Percentiles rank a stretch among this genome's conserved stretches.
These are phyloP conservation scores for Pammene fasciana DNA, from an alignment of 2,888 invertebrate species.

Conservation along the genomic window DNA sequence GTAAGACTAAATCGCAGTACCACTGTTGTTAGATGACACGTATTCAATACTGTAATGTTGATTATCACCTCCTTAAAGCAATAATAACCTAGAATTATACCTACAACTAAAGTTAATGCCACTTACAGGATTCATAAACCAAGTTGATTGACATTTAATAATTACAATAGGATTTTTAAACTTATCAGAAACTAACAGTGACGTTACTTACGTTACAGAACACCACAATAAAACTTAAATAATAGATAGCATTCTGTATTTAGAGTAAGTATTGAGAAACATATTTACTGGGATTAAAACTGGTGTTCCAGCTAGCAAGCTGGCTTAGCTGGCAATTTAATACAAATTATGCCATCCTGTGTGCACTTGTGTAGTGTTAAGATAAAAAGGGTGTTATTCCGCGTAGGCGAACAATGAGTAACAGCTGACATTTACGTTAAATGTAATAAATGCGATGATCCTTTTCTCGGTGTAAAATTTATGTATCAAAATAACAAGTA, in stretches of 20 bases:
- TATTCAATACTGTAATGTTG: conserved; percentile 33
- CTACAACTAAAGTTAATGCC: conserved; percentile 41
- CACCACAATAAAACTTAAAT: conserved; percentile 12
- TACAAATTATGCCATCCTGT: no score
- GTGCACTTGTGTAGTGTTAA: no score
- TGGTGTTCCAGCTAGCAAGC: not conserved
- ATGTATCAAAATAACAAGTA: no score
- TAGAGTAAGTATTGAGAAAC: conserved; percentile 32
- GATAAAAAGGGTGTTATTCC: no score
- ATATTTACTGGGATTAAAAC: conserved; percentile 3
- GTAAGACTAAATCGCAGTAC: conserved; percentile 30
- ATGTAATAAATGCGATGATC: no score
- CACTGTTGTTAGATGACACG: conserved; percentile 37
- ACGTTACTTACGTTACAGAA: conserved; percentile 4
- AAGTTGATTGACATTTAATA: conserved; percentile 40
- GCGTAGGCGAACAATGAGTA: no score
- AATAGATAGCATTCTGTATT: conserved; percentile 12
- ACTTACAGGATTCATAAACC: conserved; percentile 38
- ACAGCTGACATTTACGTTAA: no score
- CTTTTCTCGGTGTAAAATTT: no score
- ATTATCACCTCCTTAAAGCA: conserved; percentile 48
- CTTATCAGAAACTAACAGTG: conserved; percentile 13
- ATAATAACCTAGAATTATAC: conserved; percentile 45
- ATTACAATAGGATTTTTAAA: conserved; percentile 28
- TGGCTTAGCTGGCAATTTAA: not conserved